Evolutionary conservation across 2,888 invertebrate genomes (phyloP).

Genomic region (Synanthedon myopaeformis): DNA sequence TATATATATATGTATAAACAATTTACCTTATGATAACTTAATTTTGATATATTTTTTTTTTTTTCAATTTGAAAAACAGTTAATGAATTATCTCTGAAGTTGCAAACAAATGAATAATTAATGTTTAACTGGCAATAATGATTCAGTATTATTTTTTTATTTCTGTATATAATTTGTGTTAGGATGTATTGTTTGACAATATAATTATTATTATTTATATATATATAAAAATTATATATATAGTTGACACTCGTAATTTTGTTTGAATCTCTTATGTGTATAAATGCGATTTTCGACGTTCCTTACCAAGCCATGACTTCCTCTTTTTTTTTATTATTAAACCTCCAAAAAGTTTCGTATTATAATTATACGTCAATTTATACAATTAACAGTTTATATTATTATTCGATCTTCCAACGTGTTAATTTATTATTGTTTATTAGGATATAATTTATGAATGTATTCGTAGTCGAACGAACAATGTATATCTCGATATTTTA

Average conservation of each 20-base stretch:
- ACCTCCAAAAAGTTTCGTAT: neutral
- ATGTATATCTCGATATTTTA: constrained; percentile 45
- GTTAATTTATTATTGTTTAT: constrained; percentile 53
- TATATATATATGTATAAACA: no score
- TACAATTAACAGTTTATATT: constrained; percentile 23
- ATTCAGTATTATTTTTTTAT: constrained; percentile 66
- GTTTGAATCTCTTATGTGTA: neutral
- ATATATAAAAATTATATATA: constrained; percentile 13
- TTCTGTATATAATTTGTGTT: constrained; percentile 51
- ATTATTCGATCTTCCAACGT: constrained; percentile 52
- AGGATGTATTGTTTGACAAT: constrained; percentile 40
- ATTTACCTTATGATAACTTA: no score
- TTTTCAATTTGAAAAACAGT: no score
- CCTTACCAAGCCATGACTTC: no score
- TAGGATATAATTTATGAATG: constrained; percentile 46
- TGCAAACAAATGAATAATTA: neutral
- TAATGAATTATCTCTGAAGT: neutral
- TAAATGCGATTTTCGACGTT: no score
- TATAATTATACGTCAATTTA: constrained; percentile 6
- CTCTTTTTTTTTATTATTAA: no score
- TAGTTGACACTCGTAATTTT: constrained; percentile 38
- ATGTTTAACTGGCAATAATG: constrained; percentile 23
- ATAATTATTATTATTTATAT: constrained; percentile 32
- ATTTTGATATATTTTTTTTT: no score
- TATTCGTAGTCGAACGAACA: constrained; percentile 55